Evolutionary conservation across 2,888 invertebrate species (phyloP), one percentile per base, ranked within the genome.

Genomic region (Amphipoea oculea): DNA sequence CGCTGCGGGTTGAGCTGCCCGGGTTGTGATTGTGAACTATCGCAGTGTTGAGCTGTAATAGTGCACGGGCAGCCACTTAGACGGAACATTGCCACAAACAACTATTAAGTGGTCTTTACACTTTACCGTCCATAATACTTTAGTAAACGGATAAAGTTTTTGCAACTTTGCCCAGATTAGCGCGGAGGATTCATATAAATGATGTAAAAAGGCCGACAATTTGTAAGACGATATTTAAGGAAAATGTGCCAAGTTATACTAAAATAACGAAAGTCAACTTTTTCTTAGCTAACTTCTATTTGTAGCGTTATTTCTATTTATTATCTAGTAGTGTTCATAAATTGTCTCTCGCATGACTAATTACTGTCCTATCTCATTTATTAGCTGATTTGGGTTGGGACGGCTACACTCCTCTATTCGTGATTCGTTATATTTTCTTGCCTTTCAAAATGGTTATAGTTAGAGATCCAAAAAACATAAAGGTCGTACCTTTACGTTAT

Each of bases 71-170:
- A 42, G 69, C 60, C 68, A 73, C 69, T 83, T 82, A 62, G 20
- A 36, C 65, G 48, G 62, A 73, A 71, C 54, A 70, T 6, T 54
- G 62, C 78, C 78, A 79, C 66, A 67, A 74, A 77, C 78, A 71
- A 76, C 81, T 79, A 81, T 79, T 81, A 86, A 84, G 82, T 84
- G 76, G 78, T 65, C 66, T 73, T 83, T 54, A 86, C 40, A 70
- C 66, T 79, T 69, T 66, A 23, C 65, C 69, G 23, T 57, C 23
- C 40, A 57, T 79, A 66, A 79, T 71, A 86, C 36, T 83, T 73
- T 5, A 40, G 78, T n/a, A 45, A 82, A 86, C 48, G 60, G 40
- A 48, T 48, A 81, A 40, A 67, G 54, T 71, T 77, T 69, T 45
- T 54, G 29, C 57, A 40, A 66, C 71, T 66, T 66, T 68, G 12